Percentiles rank a stretch among this genome's conserved stretches.
phyloP scores from a whole-genome alignment of 2,888 invertebrate genomes.

The Thecophora atra region DNA sequence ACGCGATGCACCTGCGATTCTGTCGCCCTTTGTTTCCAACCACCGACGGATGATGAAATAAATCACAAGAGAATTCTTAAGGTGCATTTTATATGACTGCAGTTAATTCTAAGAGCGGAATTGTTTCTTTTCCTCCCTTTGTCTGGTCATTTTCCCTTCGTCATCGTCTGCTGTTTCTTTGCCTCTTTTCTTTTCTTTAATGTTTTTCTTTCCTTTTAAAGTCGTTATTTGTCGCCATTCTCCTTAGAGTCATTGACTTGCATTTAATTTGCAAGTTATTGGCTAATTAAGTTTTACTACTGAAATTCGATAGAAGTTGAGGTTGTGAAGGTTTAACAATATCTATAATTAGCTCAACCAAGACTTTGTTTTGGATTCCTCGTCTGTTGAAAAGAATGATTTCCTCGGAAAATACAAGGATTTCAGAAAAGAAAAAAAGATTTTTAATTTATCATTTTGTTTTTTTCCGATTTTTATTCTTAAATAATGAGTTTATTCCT shows the following conservation, averaged over 20 bases:
- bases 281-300: not conserved
- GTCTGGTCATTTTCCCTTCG: not conserved
- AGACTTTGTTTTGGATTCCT: no score
- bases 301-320: not conserved
- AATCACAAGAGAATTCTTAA: conserved; percentile 9
- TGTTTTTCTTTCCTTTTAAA: not conserved
- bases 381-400: not conserved
- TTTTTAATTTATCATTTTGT: no score
- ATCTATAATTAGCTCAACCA: no score
- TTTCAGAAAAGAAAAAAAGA: no score
- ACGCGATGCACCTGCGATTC: not conserved
- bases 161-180: not conserved
- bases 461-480: no score
- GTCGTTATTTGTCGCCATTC: not conserved
- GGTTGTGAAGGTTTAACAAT: no score
- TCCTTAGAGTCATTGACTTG: not conserved
- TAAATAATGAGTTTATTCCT: no score
- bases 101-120: not conserved
- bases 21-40: not conserved
- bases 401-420: no score
- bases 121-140: not conserved
- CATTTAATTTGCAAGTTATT: conserved; percentile 16
- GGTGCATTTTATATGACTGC: not conserved
- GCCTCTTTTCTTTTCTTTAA: no score
- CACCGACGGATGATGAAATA: not conserved